phyloP scores from a whole-genome alignment of 2,797 vertebrate species.

The Avahi laniger region DNA sequence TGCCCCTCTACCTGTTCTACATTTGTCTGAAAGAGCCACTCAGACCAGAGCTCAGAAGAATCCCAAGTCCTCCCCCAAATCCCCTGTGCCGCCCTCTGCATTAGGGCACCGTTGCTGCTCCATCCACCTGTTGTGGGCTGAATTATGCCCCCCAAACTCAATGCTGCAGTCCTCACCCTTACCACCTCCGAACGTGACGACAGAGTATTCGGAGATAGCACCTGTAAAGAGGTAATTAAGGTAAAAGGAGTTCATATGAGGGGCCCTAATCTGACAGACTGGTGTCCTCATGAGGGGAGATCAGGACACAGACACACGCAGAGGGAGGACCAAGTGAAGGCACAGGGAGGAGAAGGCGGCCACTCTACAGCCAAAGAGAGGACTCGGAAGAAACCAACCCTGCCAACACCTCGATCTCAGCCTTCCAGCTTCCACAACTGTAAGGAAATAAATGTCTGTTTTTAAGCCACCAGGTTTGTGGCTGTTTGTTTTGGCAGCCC shows the following conservation, averaged over 20 bases:
- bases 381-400: not conserved
- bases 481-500: not conserved
- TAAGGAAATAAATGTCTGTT: not conserved
- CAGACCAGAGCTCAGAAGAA: not conserved
- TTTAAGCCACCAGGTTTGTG: not conserved
- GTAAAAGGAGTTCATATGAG: not conserved
- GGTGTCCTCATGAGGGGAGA: not conserved
- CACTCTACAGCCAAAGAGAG: no score
- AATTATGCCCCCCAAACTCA: not conserved
- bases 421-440: not conserved
- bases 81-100: accelerated
- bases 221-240: not conserved
- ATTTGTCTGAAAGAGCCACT: not conserved
- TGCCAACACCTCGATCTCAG: not conserved
- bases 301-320: accelerated
- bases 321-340: not conserved
- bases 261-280: not conserved
- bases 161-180: not conserved
- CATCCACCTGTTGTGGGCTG: not conserved
- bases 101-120: not conserved
- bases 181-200: not conserved
- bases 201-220: not conserved
- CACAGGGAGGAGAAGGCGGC: not conserved
- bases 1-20: not conserved
- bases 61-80: not conserved